Percentiles rank a stretch among this genome's conserved stretches.
phyloP scores from a whole-genome alignment of 2,113 vertebrate species.

The Copsychus sechellarum region DNA sequence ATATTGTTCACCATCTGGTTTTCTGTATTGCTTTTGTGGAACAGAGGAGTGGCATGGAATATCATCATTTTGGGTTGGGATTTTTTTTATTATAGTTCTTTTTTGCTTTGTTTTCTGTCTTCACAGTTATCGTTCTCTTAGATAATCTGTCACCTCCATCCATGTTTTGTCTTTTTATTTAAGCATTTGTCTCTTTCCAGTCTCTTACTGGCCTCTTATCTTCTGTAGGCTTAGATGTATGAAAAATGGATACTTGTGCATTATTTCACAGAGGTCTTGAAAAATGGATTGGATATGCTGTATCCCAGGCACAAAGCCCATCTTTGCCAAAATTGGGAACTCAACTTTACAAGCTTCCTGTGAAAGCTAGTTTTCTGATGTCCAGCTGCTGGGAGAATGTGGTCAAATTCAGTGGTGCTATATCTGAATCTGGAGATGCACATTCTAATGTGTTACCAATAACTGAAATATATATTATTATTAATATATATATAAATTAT shows the following conservation, averaged over 20 bases:
- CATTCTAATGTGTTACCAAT: background rate
- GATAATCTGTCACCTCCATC: background rate
- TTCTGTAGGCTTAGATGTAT: background rate
- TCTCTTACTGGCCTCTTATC: background rate
- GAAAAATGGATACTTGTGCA: no score
- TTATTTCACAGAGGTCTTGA: background rate
- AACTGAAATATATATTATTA: background rate
- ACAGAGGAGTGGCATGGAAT: fast-evolving
- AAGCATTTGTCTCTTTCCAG: background rate
- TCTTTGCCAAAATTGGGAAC: background rate
- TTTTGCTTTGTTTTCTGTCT: background rate
- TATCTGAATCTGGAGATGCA: background rate
- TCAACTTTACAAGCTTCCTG: background rate
- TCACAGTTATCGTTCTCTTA: background rate
- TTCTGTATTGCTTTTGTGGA: background rate
- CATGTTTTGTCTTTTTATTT: background rate
- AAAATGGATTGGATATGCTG: background rate
- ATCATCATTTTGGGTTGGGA: background rate
- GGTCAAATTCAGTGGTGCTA: background rate
- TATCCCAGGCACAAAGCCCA: background rate
- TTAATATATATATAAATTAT: background rate
- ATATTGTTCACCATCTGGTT: background rate
- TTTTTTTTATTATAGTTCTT: background rate
- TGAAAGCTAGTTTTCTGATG: background rate
- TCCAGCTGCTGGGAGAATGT: background rate